Evolutionary conservation across 2,797 vertebrate genomes (phyloP).

Genomic region (Esox lucius): DNA sequence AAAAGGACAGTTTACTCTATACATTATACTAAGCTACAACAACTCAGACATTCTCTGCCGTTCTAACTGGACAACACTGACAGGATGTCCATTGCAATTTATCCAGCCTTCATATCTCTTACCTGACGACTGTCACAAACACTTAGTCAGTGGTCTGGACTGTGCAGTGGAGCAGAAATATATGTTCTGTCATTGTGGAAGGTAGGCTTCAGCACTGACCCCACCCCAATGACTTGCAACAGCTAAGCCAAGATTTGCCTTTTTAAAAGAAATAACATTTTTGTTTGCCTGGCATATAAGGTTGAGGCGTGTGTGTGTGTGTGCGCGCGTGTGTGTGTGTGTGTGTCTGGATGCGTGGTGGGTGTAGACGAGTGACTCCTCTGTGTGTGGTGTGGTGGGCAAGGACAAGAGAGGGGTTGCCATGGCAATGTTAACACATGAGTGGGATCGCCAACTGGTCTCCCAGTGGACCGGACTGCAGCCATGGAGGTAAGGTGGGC

Average conservation of each 20-base stretch:
- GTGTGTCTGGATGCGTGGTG: conserved; percentile 62
- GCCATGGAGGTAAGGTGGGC: conserved; percentile 65
- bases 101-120: conserved; percentile 31
- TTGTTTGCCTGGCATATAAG: conserved; percentile 52
- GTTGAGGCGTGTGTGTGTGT: conserved; percentile 49
- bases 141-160: conserved; percentile 14
- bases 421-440: conserved; percentile 83
- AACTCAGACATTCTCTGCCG: conserved; percentile 28
- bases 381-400: conserved; percentile 73
- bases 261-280: conserved; percentile 67
- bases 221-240: conserved; percentile 57
- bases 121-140: conserved; percentile 21
- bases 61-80: conserved; percentile 36
- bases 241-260: conserved; percentile 57
- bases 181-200: conserved; percentile 14
- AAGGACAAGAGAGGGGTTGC: conserved; percentile 80
- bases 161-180: conserved; percentile 13
- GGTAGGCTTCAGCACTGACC: conserved; percentile 21
- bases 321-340: conserved; percentile 32
- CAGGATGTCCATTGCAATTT: conserved; percentile 37
- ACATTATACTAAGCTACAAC: neutral
- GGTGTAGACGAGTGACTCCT: conserved; percentile 64
- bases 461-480: conserved; percentile 75
- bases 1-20: conserved; percentile 16
- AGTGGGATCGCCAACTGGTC: conserved; percentile 77